phyloP scores from a whole-genome alignment of 2,888 invertebrate genomes.

The Ennomos erosarius region DNA sequence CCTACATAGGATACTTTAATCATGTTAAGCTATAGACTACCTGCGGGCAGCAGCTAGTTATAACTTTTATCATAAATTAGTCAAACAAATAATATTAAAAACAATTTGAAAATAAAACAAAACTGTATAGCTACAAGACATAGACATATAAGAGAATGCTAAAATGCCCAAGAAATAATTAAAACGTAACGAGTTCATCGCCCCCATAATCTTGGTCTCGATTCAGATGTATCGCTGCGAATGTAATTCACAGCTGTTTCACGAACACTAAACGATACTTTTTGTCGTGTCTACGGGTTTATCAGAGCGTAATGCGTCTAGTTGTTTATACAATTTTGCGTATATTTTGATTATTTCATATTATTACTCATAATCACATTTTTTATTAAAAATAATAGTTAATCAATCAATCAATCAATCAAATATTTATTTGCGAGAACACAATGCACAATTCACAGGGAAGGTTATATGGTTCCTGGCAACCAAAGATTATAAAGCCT shows the following conservation, averaged over 20 bases:
- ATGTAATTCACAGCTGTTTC: conserved; percentile 62
- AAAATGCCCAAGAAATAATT: conserved; percentile 31
- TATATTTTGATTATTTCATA: neutral
- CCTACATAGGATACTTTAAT: no score
- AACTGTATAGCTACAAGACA: conserved; percentile 21
- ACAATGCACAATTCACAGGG: no score
- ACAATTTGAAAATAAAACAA: neutral
- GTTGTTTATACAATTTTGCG: conserved; percentile 9
- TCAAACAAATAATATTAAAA: neutral
- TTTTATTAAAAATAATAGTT: no score
- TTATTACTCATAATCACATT: no score
- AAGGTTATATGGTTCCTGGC: no score
- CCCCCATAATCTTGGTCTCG: conserved; percentile 63
- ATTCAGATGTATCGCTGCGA: conserved; percentile 48
- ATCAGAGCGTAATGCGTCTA: conserved; percentile 16
- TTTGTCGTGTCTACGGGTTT: conserved; percentile 29
- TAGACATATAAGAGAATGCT: neutral
- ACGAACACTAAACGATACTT: conserved; percentile 24
- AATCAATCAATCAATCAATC: no score
- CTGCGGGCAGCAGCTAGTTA: no score
- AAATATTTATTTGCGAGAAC: no score
- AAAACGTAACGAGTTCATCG: conserved; percentile 54
- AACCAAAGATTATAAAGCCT: no score
- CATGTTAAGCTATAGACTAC: no score
- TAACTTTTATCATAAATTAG: no score